phyloP scores from a whole-genome alignment of 2,888 invertebrate genomes.

The Parapristionchus giblindavisi region DNA sequence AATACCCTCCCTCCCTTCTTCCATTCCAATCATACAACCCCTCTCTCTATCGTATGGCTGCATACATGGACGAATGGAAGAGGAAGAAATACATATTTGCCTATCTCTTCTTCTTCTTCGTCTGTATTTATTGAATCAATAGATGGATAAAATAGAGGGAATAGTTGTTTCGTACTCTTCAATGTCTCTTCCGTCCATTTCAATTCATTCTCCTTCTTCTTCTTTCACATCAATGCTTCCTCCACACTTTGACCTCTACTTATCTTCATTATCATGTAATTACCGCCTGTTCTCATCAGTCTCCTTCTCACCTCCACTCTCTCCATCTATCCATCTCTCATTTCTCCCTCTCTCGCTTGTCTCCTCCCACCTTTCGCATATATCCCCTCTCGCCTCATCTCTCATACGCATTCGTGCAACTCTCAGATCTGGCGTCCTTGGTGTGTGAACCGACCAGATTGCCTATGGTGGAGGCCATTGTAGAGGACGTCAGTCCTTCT shows the following conservation, averaged over 20 bases:
- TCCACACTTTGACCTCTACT: background rate
- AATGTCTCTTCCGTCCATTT: background rate
- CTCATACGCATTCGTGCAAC: too few species aligned
- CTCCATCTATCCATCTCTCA: too few species aligned
- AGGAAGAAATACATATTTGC: constrained; percentile 28
- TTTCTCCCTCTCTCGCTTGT: too few species aligned
- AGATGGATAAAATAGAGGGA: too few species aligned
- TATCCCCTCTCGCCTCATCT: too few species aligned
- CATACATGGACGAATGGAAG: too few species aligned
- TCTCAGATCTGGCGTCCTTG: too few species aligned
- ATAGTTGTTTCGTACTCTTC: background rate
- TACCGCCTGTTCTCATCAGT: constrained; percentile 5
- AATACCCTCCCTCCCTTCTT: background rate
- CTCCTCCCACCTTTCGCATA: too few species aligned
- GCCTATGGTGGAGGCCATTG: too few species aligned
- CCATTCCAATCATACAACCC: background rate
- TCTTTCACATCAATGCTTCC: background rate
- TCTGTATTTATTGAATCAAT: background rate
- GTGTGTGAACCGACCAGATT: too few species aligned
- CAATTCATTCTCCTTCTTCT: background rate
- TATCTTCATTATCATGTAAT: background rate
- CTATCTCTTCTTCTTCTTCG: constrained; percentile 15
- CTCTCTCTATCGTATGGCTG: constrained; percentile 26
- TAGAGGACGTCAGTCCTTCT: too few species aligned
- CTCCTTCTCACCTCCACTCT: background rate